Evolutionary conservation across 2,797 vertebrate genomes (phyloP), one percentile per base, ranked within the genome.

Genomic region (Dendrocincla fuliginosa): DNA sequence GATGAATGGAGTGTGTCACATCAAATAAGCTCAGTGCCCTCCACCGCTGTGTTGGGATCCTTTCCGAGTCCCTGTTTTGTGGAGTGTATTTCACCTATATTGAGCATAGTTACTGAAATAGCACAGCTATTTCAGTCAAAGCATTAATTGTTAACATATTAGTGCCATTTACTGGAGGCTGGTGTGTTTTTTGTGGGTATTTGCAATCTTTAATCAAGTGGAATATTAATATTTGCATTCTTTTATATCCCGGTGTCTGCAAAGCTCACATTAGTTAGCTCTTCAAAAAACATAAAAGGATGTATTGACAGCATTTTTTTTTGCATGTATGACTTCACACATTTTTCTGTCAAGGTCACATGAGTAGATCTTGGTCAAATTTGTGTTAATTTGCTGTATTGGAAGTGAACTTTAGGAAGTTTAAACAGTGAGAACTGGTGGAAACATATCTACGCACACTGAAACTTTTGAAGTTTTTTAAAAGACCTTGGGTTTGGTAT

Each of bases 1-100:
- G 93, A 97, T 85, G 89, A 93, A 96, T 96, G 90, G 92, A 93
- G 22, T 37, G 35, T 94, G 87, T 94, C 92, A 94, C 61, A 89
- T 83, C 89, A 94, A 96, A 94, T 94, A 93, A 96, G n/a, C 78
- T 85, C 71, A 68, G 24, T 69, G 76, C 46, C 73, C 46, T 95
- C 65, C 87, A 56, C 59, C 73, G 15, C 73, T 64, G 61, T 78
- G 25, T 22, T 3, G 7, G 70, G 92, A 91, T 79, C 47, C 41
- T 73, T 87, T 67, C 76, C 46, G 76, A 65, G 37, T 18, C 91
- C 47, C 3, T 18, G 23, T 28, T 59, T 78, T 10, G 1, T 46
- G 68, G 47, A 52, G 22, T 59, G 27, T 15, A 22, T 93, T 90
- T 92, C 65, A 88, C 55, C 55, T 13, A 2, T 56, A 24, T 10